Evolutionary conservation across 1,140 invertebrate genomes (phyloP).

Genomic region (Phortica variegata): DNA sequence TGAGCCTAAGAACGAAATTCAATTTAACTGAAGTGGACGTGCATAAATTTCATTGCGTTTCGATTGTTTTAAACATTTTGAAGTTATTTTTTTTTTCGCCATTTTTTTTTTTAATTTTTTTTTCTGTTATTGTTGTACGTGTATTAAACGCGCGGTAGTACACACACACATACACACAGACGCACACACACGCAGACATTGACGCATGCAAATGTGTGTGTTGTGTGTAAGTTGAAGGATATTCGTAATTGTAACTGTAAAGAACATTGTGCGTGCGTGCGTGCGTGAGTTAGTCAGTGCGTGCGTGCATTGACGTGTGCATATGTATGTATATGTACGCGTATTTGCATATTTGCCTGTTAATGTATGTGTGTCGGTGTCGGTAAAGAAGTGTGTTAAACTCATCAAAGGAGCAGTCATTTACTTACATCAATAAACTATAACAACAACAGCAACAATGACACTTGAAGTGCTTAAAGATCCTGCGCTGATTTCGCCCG

Average conservation of each 20-base stretch:
- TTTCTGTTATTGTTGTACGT: background rate
- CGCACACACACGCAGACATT: too few species aligned
- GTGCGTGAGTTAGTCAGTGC: constrained; percentile 9
- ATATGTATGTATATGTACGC: constrained; percentile 12
- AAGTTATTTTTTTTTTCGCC: constrained; percentile 28
- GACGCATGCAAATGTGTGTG: constrained; percentile 3
- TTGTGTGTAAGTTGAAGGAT: background rate
- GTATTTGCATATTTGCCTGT: constrained; percentile 7
- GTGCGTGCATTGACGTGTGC: too few species aligned
- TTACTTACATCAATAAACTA: too few species aligned
- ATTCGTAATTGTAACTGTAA: too few species aligned
- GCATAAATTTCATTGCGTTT: too few species aligned
- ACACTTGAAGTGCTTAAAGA: constrained; percentile 47
- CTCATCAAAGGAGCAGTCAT: too few species aligned
- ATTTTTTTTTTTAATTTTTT: constrained; percentile 16
- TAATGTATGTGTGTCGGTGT: constrained; percentile 17
- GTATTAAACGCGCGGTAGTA: too few species aligned
- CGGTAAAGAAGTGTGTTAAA: background rate
- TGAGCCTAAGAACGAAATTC: too few species aligned
- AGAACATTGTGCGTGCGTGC: constrained; percentile 9
- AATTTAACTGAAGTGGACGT: too few species aligned
- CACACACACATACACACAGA: too few species aligned
- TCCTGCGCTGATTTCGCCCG: constrained; percentile 58
- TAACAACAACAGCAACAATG: background rate
- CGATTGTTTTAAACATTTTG: too few species aligned